Conservation (phyloP, 1,140 invertebrate species). For the Drosophila santomea region DNA sequence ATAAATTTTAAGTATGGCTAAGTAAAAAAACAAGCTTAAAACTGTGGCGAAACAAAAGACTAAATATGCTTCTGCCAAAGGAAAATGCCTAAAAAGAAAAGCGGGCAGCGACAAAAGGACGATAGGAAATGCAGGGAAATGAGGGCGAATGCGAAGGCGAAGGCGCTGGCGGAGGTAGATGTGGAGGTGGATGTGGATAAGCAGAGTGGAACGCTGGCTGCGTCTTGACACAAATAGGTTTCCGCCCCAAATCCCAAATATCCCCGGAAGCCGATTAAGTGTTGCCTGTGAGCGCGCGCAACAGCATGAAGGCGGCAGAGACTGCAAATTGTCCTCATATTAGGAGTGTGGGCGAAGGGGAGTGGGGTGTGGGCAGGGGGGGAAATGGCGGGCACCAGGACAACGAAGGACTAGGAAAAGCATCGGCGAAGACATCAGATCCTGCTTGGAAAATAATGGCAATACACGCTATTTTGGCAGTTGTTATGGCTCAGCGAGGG, state of each 20-base stretch:
- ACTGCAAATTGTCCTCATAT: conserved; percentile 68
- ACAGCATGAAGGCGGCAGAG: conserved; percentile 68
- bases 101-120: conserved; percentile 14
- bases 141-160: conserved; percentile 16
- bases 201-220: conserved; percentile 52
- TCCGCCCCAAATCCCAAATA: conserved; percentile 82
- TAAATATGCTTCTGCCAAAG: conserved; percentile 64
- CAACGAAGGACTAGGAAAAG: conserved; percentile 31
- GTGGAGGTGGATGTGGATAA: conserved; percentile 7
- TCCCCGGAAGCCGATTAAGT: conserved; percentile 83
- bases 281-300: conserved; percentile 78
- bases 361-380: not conserved
- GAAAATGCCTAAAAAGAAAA: conserved; percentile 75
- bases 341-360: not conserved
- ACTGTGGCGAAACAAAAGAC: conserved; percentile 78
- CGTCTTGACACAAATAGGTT: conserved; percentile 83
- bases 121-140: conserved; percentile 31
- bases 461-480: conserved; percentile 74
- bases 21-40: conserved; percentile 79
- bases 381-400: conserved; percentile 4
- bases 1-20: conserved; percentile 80
- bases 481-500: conserved; percentile 39
- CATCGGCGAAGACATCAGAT: conserved; percentile 40
- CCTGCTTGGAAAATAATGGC: conserved; percentile 69
- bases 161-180: not conserved